Evolutionary conservation across 2,888 invertebrate genomes (phyloP).

Genomic region (Sphinx pinastri): DNA sequence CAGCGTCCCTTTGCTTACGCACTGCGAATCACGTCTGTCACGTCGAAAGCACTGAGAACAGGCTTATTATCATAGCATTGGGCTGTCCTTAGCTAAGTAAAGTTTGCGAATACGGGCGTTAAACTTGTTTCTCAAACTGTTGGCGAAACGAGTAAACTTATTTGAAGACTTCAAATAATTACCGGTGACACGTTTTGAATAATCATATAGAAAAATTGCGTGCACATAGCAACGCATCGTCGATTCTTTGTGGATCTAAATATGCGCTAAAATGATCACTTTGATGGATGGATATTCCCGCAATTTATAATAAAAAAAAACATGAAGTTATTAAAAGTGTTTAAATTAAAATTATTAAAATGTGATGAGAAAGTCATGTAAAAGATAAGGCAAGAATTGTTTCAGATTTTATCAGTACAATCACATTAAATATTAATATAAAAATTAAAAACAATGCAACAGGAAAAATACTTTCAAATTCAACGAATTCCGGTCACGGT

Average conservation of each 20-base stretch:
- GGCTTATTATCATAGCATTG: no score
- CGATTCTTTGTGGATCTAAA: no score
- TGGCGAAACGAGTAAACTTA: slow-evolving; percentile 51
- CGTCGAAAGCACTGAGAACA: no score
- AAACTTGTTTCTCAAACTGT: slow-evolving; percentile 54
- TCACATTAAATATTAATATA: not conserved
- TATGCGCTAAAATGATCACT: no score
- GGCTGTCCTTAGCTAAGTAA: no score
- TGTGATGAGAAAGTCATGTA: not conserved
- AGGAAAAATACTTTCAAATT: not conserved
- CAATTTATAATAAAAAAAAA: no score
- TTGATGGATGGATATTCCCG: no score
- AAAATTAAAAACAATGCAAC: not conserved
- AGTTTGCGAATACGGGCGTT: no score
- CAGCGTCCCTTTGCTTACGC: no score
- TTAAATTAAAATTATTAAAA: not conserved
- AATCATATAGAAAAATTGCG: slow-evolving; percentile 56
- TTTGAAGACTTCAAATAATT: slow-evolving; percentile 58
- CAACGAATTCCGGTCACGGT: slow-evolving; percentile 1
- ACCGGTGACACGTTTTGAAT: slow-evolving; percentile 63
- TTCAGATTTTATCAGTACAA: not conserved
- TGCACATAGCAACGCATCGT: slow-evolving; percentile 39
- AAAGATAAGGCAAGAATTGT: not conserved
- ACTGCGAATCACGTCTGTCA: no score
- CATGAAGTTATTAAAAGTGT: no score